Conservation (phyloP, 2,888 invertebrate species). For the Dermolepida albohirtum region DNA sequence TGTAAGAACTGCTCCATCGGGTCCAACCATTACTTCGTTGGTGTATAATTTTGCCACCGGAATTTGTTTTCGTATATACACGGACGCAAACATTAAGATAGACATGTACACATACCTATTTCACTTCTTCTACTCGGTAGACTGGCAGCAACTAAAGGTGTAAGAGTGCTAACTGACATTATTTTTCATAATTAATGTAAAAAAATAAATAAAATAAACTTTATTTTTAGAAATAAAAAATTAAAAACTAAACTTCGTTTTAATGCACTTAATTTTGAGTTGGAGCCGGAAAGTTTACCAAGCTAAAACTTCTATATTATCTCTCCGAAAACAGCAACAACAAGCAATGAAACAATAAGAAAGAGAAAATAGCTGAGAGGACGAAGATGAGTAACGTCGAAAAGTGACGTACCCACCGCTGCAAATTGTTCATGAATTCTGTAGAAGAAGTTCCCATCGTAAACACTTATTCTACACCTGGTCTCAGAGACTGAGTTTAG, state of each 20-base stretch:
- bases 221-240: constrained; percentile 14
- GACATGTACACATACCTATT: too few relatives aligned
- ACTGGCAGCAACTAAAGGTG: too few relatives aligned
- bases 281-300: constrained; percentile 6
- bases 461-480: constrained; percentile 36
- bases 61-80: too few relatives aligned
- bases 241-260: constrained; percentile 26
- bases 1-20: too few relatives aligned
- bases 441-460: constrained; percentile 25
- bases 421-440: constrained; percentile 28
- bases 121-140: too few relatives aligned
- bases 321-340: constrained; percentile 4
- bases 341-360: constrained; percentile 3
- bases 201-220: too few relatives aligned
- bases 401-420: constrained; percentile 24
- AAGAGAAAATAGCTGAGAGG: neutral
- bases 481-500: neutral
- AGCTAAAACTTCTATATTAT: constrained; percentile 21
- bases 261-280: constrained; percentile 30
- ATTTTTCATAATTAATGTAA: too few relatives aligned
- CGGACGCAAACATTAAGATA: too few relatives aligned
- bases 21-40: too few relatives aligned
- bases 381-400: constrained; percentile 7
- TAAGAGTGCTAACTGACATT: too few relatives aligned
- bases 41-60: too few relatives aligned